Conservation (phyloP, 2,888 invertebrate genomes). For the Epistrophella euchroma region DNA sequence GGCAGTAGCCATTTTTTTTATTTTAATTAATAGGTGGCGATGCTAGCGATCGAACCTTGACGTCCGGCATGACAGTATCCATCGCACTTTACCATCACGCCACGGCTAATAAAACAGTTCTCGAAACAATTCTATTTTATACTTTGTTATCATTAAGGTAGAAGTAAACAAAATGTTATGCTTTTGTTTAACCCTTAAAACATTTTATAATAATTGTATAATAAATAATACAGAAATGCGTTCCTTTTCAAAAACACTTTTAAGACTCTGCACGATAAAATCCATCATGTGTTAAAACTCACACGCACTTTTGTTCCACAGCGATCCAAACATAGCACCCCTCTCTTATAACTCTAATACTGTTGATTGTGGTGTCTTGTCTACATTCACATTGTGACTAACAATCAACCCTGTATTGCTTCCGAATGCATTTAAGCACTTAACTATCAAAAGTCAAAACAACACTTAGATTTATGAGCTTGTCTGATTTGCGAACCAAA, state of each 20-base stretch:
- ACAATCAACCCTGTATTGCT: constrained; percentile 16
- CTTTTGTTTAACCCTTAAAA: no score
- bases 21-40: no score
- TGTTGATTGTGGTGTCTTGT: constrained; percentile 1
- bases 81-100: no score
- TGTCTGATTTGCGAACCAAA: constrained; percentile 45
- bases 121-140: no score
- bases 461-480: constrained; percentile 61
- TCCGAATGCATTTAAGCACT: constrained; percentile 22
- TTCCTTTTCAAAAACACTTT: neutral
- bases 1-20: no score
- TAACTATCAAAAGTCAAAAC: constrained; percentile 33
- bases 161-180: no score
- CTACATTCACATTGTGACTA: neutral
- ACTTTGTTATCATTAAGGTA: no score
- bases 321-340: neutral
- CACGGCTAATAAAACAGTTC: no score
- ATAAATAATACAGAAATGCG: neutral
- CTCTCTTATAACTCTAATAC: neutral
- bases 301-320: constrained; percentile 47
- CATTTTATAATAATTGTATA: no score
- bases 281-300: constrained; percentile 43
- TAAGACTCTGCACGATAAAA: neutral
- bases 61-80: no score
- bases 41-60: no score